Evolutionary conservation across 1,140 invertebrate genomes (phyloP).

Genomic region (Neocloeon triangulifer): DNA sequence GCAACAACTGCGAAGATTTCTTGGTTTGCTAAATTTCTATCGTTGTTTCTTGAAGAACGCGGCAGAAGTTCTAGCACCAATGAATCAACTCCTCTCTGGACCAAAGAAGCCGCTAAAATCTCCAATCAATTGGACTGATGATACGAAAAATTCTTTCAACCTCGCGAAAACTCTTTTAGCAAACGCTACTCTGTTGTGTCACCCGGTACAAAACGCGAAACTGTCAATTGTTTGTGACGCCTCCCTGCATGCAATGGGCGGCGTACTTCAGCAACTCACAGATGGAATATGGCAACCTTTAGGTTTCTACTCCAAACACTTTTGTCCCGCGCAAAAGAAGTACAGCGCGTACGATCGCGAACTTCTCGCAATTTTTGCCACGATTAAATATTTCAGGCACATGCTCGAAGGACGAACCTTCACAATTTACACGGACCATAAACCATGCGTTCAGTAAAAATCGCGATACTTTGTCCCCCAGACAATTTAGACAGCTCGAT

Average conservation of each 20-base stretch:
- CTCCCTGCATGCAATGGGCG: constrained; percentile 15
- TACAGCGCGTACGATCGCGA: constrained; percentile 14
- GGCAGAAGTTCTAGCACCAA: constrained; percentile 10
- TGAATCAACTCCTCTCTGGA: constrained; percentile 9
- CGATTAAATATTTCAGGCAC: constrained; percentile 13
- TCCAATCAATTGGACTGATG: constrained; percentile 10
- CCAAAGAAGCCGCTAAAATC: constrained; percentile 10
- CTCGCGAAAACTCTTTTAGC: neutral
- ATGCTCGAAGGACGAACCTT: constrained; percentile 14
- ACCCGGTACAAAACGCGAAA: constrained; percentile 2
- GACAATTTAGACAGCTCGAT: constrained; percentile 13
- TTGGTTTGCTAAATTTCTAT: constrained; percentile 16
- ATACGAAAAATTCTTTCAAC: constrained; percentile 1
- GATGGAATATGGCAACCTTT: constrained; percentile 6
- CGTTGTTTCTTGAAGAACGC: constrained; percentile 12
- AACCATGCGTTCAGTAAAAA: constrained; percentile 6
- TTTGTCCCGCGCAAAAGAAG: constrained; percentile 5
- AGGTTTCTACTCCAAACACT: constrained; percentile 8
- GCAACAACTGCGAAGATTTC: constrained; percentile 12
- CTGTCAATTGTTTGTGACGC: constrained; percentile 14
- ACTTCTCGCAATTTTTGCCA: constrained; percentile 9
- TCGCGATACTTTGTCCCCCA: constrained; percentile 8
- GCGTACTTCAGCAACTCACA: constrained; percentile 14
- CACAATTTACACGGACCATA: constrained; percentile 16
- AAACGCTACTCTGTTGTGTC: constrained; percentile 3